Evolutionary conservation across 2,888 invertebrate species (phyloP), one percentile per base, ranked within the genome.

Genomic region (Drosophila prolongata): DNA sequence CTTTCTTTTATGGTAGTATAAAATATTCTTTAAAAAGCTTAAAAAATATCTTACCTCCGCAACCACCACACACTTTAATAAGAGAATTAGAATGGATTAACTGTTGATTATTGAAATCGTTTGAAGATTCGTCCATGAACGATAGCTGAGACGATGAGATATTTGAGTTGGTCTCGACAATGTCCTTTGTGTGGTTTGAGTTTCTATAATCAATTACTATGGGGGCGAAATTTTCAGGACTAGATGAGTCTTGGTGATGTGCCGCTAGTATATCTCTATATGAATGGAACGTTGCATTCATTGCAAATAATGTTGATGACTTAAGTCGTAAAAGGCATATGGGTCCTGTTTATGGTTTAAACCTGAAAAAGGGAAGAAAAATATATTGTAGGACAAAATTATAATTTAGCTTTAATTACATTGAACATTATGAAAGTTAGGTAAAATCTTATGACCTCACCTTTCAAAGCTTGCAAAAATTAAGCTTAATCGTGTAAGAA

Each of bases 231-330:
- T 95, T 95, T 93, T 95, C 95, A 85, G 95, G 95, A 89, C 95
- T 95, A 80, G 95, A 94, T 92, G 95, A 95, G 76, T 90, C 79
- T 77, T 90, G 90, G 78, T 90, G 90, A 93, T 95, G 95, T 87
- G 95, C 95, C 91, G 95, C 95, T 93, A 95, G 95, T 89, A 96
- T 94, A 94, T 96, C 96, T 94, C 95, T 94, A 94, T 96, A 96
- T 93, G 95, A 95, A 94, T 96, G 96, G 94, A 96, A 96, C 94
- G 96, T 96, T 94, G 96, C 96, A 95, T 97, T 97, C 97, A 97
- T 97, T 94, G 96, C 96, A 92, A 95, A 93, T 58, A 68, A 35
- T 84, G 84, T 74, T 78, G 80, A 73, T 75, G 65, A 72, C 67
- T 73, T 79, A 78, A 78, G 78, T 85, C 84, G 80, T 69, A 69